Evolutionary conservation across 2,113 vertebrate genomes (phyloP), one percentile per base, ranked within the genome.

Genomic region (Lynx canadensis): DNA sequence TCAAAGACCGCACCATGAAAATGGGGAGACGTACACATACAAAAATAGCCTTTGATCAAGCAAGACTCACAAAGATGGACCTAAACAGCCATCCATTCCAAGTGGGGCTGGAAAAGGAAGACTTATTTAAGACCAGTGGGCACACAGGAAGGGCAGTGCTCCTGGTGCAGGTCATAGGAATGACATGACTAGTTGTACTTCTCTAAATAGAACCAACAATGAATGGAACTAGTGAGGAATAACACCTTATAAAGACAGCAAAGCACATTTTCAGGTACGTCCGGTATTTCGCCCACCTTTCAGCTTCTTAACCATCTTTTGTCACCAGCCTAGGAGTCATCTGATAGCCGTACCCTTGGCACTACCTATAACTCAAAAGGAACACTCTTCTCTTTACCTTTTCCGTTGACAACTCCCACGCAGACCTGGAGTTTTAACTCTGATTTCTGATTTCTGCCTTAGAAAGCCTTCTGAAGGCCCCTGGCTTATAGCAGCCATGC

Each of bases 401-500:
- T 52, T 74, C 36, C n/a, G 14, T 38, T 25, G 68, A 14, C 25
- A 65, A 36, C 36, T 60, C 27, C 41, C 5, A 52, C 6, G 57
- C 21, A 57, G 76, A 15, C 19, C 36, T 73, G 63, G 41, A 3
- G 45, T 13, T 60, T 60, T 55, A n/a, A 12, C 15, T 55, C 50
- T 36, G 4, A 29, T 29, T 57, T 89, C 31, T 71, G 50, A 48
- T n/a, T 87, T 68, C 27, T 19, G 14, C 33, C 41, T 82, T 41
- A 25, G 9, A 41, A 55, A 12, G 7, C 23, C 41, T 69, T 33
- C 16, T 5, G 4, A 4, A 33, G 57, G 38, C 10, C 12, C 5
- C 33, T 1, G 1, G 27, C 4, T 48, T 48, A 36, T 5, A 57
- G 15, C 2, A 48, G 31, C 21, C 7, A 33, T 1, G 5, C 15